Percentiles rank a stretch among this genome's conserved stretches.
Evolutionary conservation across 1,140 invertebrate species (phyloP).

Genomic region (Drosophila grimshawi): DNA sequence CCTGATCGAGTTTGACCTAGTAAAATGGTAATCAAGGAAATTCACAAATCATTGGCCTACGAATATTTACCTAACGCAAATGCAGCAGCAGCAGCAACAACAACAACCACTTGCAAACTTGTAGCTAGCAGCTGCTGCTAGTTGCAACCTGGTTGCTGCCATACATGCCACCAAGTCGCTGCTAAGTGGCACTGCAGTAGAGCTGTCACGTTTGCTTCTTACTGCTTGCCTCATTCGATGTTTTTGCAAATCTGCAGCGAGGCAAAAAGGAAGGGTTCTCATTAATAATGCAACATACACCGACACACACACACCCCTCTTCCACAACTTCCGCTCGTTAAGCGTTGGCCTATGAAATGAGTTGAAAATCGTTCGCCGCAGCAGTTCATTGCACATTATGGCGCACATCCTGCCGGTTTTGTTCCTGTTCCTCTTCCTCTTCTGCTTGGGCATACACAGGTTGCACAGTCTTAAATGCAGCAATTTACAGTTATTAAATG

Average conservation of each 20-base stretch:
- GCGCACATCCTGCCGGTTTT: constrained; percentile 47
- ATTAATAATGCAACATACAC: constrained; percentile 55
- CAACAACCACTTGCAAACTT: constrained; percentile 3
- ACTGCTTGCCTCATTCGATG: constrained; percentile 42
- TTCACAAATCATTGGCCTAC: constrained; percentile 47
- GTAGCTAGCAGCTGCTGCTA: neutral
- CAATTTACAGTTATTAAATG: constrained; percentile 39
- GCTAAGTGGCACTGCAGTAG: constrained; percentile 46
- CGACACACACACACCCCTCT: constrained; percentile 11
- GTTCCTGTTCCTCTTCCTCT: constrained; percentile 4
- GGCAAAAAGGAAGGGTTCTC: constrained; percentile 26
- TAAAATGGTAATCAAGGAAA: constrained; percentile 32
- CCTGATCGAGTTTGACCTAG: constrained; percentile 19
- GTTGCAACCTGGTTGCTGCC: neutral
- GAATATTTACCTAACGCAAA: constrained; percentile 35
- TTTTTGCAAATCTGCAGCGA: constrained; percentile 44
- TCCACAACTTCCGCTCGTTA: constrained; percentile 50
- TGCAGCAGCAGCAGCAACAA: constrained; percentile 1
- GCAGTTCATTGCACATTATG: constrained; percentile 57
- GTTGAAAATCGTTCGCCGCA: constrained; percentile 45
- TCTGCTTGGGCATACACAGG: constrained; percentile 6
- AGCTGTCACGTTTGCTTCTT: constrained; percentile 38
- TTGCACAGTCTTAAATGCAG: constrained; percentile 23
- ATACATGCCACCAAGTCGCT: constrained; percentile 11
- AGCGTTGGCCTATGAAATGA: constrained; percentile 54